Percentiles rank a stretch among this genome's conserved stretches.
Evolutionary conservation across 2,113 vertebrate species (phyloP).

Genomic region (Rhinopomastus cyanomelas): DNA sequence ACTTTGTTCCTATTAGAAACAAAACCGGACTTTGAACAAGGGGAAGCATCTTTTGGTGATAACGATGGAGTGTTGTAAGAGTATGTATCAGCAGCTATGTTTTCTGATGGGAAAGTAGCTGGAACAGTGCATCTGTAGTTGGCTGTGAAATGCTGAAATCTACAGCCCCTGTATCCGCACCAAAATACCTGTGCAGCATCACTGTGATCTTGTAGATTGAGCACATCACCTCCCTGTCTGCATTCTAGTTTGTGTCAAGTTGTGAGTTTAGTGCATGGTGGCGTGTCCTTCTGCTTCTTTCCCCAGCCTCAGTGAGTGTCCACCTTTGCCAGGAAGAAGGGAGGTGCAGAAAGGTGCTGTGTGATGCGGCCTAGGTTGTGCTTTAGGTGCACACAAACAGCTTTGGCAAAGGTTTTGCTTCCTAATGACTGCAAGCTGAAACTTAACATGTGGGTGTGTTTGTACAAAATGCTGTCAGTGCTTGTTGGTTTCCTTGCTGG

Average conservation of each 20-base stretch:
- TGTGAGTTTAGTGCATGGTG: accelerated
- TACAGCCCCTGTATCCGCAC: accelerated
- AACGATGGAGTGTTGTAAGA: not conserved
- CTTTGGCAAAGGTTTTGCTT: not conserved
- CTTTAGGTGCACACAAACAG: not conserved
- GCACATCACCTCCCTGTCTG: accelerated
- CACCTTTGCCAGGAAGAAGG: not conserved
- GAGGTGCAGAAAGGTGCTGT: accelerated
- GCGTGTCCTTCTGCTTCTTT: accelerated
- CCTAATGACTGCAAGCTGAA: not conserved
- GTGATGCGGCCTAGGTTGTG: accelerated
- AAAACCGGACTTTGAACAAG: not conserved
- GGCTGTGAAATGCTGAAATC: not conserved
- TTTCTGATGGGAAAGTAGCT: not conserved
- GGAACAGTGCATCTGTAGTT: not conserved
- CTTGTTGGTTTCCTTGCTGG: not conserved
- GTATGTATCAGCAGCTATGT: not conserved
- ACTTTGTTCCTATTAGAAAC: not conserved
- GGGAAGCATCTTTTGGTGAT: accelerated
- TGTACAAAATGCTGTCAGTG: not conserved
- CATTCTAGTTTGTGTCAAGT: not conserved
- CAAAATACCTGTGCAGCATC: not conserved
- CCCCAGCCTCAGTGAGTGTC: no score
- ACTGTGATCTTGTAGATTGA: accelerated
- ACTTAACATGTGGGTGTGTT: not conserved